Evolutionary conservation across 35 echinoderm and acorn worm species (phyloP), one percentile per base, ranked within the genome.

Genomic region (Diadema setosum): DNA sequence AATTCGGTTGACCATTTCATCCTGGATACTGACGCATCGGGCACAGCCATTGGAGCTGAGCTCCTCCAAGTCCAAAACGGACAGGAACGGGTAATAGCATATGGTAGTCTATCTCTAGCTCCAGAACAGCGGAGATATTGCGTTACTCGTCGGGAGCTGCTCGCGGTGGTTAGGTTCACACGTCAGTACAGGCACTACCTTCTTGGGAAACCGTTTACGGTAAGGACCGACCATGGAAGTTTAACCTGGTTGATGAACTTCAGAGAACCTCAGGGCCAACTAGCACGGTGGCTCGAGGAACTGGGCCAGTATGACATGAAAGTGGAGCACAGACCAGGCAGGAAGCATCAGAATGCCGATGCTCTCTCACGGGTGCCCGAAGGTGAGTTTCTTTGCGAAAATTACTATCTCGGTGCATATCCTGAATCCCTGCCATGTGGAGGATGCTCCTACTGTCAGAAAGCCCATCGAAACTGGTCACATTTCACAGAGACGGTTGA

Each of bases 351-450:
- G n/a, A n/a, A n/a, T n/a, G n/a, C n/a, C n/a, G n/a, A n/a, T n/a
- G n/a, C n/a, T n/a, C n/a, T n/a, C n/a, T n/a, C n/a, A n/a, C n/a
- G n/a, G n/a, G n/a, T n/a, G n/a, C n/a, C n/a, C n/a, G n/a, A n/a
- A n/a, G n/a, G n/a, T n/a, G n/a, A n/a, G n/a, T n/a, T n/a, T n/a
- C n/a, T n/a, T n/a, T n/a, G n/a, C n/a, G n/a, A n/a, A n/a, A n/a
- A n/a, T n/a, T n/a, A n/a, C n/a, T n/a, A n/a, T n/a, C n/a, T n/a
- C n/a, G n/a, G n/a, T n/a, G n/a, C n/a, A n/a, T n/a, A n/a, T n/a
- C n/a, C n/a, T n/a, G n/a, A n/a, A n/a, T n/a, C n/a, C n/a, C n/a
- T 65, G 60, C 91, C 91, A 36, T 93, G 91, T 83, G 70, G 85
- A 8, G 85, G 70, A 17, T 93, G 91, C 46, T 20, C 35, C 1